These are phyloP conservation scores for Hanleya hanleyi DNA, from an alignment of 2,888 invertebrate species.

Conservation along the genomic window DNA sequence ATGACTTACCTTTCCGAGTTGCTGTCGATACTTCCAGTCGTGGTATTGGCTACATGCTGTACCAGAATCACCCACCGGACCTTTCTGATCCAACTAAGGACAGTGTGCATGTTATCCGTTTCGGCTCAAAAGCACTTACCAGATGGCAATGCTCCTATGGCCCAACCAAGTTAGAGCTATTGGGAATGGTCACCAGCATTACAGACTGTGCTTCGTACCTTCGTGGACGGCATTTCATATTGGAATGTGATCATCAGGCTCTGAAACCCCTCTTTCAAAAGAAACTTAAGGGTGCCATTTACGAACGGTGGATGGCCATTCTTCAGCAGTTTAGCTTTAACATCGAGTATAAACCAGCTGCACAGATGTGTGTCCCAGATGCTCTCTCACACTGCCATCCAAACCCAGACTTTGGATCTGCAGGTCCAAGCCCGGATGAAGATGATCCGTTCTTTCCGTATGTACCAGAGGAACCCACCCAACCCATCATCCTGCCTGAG, in stretches of 20 bases:
- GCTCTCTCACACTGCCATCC: background rate
- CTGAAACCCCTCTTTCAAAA: conserved; percentile 5
- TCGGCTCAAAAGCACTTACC: background rate
- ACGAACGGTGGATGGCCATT: conserved; percentile 5
- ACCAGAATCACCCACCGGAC: conserved; percentile 1
- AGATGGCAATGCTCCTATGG: background rate
- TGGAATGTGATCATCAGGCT: conserved; percentile 12
- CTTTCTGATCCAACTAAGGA: background rate
- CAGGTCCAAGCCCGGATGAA: background rate
- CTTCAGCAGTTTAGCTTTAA: conserved; percentile 4
- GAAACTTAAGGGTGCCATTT: background rate
- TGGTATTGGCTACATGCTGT: conserved; percentile 11
- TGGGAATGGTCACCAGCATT: background rate
- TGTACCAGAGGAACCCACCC: background rate
- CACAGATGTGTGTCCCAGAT: background rate
- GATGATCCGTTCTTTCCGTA: conserved; percentile 8
- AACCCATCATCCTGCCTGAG: background rate
- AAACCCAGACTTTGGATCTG: background rate
- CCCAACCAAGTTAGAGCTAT: background rate
- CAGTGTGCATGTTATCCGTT: background rate
- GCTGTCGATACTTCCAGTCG: conserved; percentile 15
- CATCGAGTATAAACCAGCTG: background rate
- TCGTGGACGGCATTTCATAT: background rate
- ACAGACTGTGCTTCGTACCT: background rate
- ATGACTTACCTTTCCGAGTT: conserved; percentile 15